These are phyloP conservation scores for Apotomis turbidana DNA, from an alignment of 2,888 invertebrate species.

Conservation along the genomic window DNA sequence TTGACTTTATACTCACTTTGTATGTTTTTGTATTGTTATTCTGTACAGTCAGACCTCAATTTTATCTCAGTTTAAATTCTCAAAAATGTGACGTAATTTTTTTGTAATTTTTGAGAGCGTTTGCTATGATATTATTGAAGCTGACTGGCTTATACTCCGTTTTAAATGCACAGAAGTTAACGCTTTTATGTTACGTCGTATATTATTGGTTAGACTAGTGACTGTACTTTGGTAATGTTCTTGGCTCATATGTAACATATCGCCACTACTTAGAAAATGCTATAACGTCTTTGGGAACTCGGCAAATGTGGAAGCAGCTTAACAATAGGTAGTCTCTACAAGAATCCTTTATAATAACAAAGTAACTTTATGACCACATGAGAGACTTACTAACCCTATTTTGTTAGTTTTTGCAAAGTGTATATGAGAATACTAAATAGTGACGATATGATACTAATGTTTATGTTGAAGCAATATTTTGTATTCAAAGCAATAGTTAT, in stretches of 20 bases:
- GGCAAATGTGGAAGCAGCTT: too few species aligned
- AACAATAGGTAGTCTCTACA: too few species aligned
- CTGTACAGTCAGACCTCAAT: background rate
- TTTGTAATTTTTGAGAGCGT: background rate
- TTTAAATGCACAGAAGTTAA: constrained; percentile 7
- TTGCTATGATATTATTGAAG: constrained; percentile 6
- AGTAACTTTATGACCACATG: too few species aligned
- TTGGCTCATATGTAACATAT: background rate
- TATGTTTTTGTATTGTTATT: background rate
- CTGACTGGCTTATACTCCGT: constrained; percentile 15
- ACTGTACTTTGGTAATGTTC: constrained; percentile 12
- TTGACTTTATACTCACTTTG: constrained; percentile 11
- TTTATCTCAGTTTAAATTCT: background rate
- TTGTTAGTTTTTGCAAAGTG: too few species aligned
- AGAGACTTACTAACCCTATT: too few species aligned
- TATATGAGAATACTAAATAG: background rate
- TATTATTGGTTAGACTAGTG: constrained; percentile 16
- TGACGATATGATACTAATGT: background rate
- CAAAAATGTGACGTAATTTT: background rate
- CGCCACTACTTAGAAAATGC: background rate
- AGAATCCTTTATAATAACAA: too few species aligned
- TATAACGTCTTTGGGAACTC: background rate
- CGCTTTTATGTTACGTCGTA: constrained; percentile 13
- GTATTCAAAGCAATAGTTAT: background rate
- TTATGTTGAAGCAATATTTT: background rate